Percentiles rank a stretch among this genome's conserved stretches.
Conservation (phyloP, 2,113 vertebrate species). For the Monopterus albus region DNA sequence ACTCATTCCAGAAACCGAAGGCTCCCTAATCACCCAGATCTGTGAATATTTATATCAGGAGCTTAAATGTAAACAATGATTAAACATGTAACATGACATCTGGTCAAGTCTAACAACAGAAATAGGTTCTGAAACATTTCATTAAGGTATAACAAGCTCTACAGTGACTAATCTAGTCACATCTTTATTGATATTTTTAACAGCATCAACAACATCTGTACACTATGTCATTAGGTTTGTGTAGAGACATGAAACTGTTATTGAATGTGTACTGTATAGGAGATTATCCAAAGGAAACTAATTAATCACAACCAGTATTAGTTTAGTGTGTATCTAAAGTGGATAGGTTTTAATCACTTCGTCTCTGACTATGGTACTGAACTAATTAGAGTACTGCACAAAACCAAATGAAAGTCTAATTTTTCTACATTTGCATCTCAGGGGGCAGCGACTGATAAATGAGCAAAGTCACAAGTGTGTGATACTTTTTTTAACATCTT, state of each 20-base stretch:
- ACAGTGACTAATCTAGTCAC: background rate
- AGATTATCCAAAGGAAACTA: background rate
- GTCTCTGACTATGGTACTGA: constrained; percentile 11
- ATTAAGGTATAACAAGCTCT: constrained; percentile 11
- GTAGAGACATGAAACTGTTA: background rate
- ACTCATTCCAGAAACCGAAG: constrained; percentile 9
- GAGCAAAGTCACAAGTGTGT: constrained; percentile 23
- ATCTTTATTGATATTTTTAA: background rate
- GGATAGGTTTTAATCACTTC: background rate
- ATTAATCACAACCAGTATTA: background rate
- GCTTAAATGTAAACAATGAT: constrained; percentile 54
- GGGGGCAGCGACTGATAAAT: constrained; percentile 21
- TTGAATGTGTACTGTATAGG: background rate
- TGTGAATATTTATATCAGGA: constrained; percentile 42
- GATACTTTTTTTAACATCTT: background rate
- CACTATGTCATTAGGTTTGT: background rate
- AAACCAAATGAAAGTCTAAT: constrained; percentile 43
- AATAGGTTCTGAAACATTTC: constrained; percentile 29
- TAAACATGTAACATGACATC: constrained; percentile 55
- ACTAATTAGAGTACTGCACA: constrained; percentile 33
- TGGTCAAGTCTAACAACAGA: constrained; percentile 49
- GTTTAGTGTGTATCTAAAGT: constrained; percentile 15
- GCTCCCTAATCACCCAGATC: constrained; percentile 44
- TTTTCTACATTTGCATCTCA: constrained; percentile 32
- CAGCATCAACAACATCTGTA: background rate